Base-by-base conservation (phyloP, 1,140 invertebrate species). In the Lordiphosa stackelbergi region DNA sequence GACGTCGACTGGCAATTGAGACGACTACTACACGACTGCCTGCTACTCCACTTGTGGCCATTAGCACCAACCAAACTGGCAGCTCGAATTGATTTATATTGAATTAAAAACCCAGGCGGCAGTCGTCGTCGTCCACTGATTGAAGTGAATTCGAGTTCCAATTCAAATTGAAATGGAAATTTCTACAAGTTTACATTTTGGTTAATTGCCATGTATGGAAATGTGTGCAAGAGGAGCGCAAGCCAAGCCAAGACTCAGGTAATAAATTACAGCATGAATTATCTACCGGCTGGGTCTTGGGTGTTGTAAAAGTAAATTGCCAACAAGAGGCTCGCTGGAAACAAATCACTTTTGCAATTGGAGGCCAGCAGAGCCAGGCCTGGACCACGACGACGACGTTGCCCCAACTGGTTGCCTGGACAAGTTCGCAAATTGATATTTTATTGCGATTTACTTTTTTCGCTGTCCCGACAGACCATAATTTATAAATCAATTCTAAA, bases 281-380 rank as follows among this genome's bases (percentile, higher is more conserved):
- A 69, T 56, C 22, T 69, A n/a, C 47, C 31, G 66, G 51, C 19
- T 35, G 42, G 28, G 16, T 58, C 42, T 36, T 62, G 52, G 66
- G 66, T 70, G 66, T 69, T 70, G 66, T 70, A 69, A 61, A 69
- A 69, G 66, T 69, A 69, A 69, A 69, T 69, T 61, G 65, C 41
- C 53, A 43, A 54, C 53, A 45, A 54, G 53, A 54, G 40, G 36
- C n/a, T 40, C 13, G 41, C 53, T 57, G 61, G 49, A 69, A 69
- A 69, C 66, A 69, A 69, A 69, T 69, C 66, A 69, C 57, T 68
- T 55, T 69, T 69, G 56, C 66, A 69, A 69, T 69, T 69, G 66
- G 66, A 24, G 38, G 24, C 24, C 24, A 19, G 19, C 46, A 13
- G 31, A 5, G n/a, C n/a, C 12, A 7, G 24, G 36, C 12, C 31